phyloP scores from a whole-genome alignment of 2,113 vertebrate genomes.

The Morone saxatilis region DNA sequence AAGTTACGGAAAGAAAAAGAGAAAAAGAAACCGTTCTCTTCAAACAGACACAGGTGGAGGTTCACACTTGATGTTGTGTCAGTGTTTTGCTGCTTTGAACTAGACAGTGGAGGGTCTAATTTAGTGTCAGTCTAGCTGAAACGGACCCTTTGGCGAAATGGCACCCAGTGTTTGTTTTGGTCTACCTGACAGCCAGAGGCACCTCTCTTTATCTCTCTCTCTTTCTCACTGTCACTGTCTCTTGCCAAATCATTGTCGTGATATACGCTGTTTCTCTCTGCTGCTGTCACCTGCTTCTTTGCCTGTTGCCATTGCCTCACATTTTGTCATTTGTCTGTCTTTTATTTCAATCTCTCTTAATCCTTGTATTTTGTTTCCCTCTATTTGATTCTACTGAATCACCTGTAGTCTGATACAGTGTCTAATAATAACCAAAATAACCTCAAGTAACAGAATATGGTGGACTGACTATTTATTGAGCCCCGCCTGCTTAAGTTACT shows the following conservation, averaged over 20 bases:
- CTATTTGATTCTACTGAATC: neutral
- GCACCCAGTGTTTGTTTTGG: slow-evolving; percentile 65
- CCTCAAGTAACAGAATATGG: neutral
- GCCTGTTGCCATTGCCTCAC: neutral
- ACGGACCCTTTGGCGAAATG: slow-evolving; percentile 42
- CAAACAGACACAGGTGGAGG: slow-evolving; percentile 18
- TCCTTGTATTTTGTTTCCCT: neutral
- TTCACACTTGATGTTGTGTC: slow-evolving; percentile 42
- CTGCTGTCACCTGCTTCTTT: slow-evolving; percentile 39
- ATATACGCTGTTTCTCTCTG: slow-evolving; percentile 21
- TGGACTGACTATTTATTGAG: neutral
- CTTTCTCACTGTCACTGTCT: slow-evolving; percentile 23
- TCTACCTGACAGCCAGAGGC: slow-evolving; percentile 54
- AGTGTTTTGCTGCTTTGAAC: slow-evolving; percentile 58
- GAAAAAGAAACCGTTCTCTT: neutral
- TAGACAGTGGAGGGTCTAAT: slow-evolving; percentile 50
- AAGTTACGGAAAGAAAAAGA: neutral
- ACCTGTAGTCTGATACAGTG: neutral
- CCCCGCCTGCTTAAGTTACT: neutral
- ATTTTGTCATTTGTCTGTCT: neutral
- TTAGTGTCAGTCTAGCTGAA: slow-evolving; percentile 56
- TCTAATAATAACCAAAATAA: neutral
- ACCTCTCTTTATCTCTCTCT: slow-evolving; percentile 54
- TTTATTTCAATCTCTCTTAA: neutral
- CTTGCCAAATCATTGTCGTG: slow-evolving; percentile 43